phyloP scores from a whole-genome alignment of 2,113 vertebrate species.

The Ammodramus savannarum region DNA sequence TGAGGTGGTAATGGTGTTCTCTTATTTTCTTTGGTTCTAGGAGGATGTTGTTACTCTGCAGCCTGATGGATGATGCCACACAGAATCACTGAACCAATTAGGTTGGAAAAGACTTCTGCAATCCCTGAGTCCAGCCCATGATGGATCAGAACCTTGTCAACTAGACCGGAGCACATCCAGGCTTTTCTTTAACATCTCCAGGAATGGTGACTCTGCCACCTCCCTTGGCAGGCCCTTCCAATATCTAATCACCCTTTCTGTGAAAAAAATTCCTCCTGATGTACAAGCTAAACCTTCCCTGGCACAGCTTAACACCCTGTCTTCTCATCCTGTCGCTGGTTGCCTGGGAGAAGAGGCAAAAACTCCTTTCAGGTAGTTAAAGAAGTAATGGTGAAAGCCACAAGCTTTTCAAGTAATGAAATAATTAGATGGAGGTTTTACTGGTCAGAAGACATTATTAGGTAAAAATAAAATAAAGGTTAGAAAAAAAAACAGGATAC shows the following conservation, averaged over 20 bases:
- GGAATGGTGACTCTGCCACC: not conserved
- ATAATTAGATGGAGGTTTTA: not conserved
- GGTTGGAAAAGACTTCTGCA: not conserved
- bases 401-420: not conserved
- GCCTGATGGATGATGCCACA: not conserved
- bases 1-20: accelerated
- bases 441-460: not conserved
- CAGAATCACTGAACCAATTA: not conserved
- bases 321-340: not conserved
- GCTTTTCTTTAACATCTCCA: not conserved
- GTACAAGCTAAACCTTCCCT: not conserved
- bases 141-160: not conserved
- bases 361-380: not conserved
- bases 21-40: not conserved
- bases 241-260: not conserved
- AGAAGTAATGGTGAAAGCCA: not conserved
- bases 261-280: not conserved
- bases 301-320: not conserved
- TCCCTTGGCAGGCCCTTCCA: not conserved
- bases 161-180: not conserved
- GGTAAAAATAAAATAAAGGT: not conserved
- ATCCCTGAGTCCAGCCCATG: not conserved
- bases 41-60: not conserved
- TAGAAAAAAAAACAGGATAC: accelerated
- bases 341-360: not conserved